Base-by-base conservation (phyloP, 1,140 invertebrate species). In the Psilanteris sp. region DNA sequence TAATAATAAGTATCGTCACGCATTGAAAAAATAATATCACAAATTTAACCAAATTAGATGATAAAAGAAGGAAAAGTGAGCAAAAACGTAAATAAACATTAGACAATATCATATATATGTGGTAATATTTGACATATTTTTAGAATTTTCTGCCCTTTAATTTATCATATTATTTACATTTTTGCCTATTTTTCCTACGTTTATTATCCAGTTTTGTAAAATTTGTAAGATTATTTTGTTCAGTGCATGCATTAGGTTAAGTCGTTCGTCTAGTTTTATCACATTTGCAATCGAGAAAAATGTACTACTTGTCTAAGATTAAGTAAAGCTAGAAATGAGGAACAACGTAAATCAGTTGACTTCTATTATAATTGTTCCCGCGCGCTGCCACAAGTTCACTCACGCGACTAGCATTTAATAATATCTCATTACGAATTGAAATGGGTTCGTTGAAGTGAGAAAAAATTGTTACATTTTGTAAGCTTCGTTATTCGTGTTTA, bases 311-410 rank as follows among this genome's bases (percentile, higher is more conserved):
- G 41, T 13, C 31, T 70, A 32, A 41, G 26, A 41, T 22, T 34
- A 27, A 50, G 27, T 70, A 34, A 57, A 64, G 15, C 32, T 14
- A 72, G 68, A 64, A 64, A 73, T 43, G 41, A 36, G 36, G 20
- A 32, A 50, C 50, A 14, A 48, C 50, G 41, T 64, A 73, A 64
- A 73, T 73, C 68, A 72, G 57, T 57, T 57, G 68, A 57, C 57
- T 48, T 62, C 68, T 62, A 64, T 72, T 64, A 57, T 64, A 72
- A 72, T 72, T 64, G 68, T 64, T 57, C 44, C 55, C 48, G 57
- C 48, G 18, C 15, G 22, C 3, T 32, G 31, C 9, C 36, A 52
- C 54, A 18, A 11, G 48, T 54, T 54, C 54, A 15, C 24, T 71
- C 55, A 54, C 67, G 46, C 46, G 54, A 52, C 46, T 16, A 54